These are phyloP conservation scores for Aplodontia rufa DNA, from an alignment of 2,113 vertebrate genomes.

Conservation along the genomic window DNA sequence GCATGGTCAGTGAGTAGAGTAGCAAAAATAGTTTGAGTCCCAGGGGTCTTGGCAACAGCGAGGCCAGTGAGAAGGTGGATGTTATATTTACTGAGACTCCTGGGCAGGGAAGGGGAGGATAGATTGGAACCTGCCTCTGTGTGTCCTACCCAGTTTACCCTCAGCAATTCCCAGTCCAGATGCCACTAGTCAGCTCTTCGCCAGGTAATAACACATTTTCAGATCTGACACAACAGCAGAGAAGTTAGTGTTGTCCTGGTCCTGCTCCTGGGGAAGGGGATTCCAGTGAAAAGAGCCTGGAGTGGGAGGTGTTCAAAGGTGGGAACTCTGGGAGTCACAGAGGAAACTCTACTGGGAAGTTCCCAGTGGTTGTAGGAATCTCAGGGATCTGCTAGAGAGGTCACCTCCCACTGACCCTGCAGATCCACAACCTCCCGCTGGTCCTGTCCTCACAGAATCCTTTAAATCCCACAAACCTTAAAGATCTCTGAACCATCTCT, in stretches of 20 bases:
- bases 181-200: not conserved
- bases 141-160: fast-evolving
- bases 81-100: conserved; percentile 82
- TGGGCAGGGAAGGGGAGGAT: not conserved
- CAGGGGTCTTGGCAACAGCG: conserved; percentile 80
- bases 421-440: not conserved
- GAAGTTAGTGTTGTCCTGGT: conserved; percentile 87
- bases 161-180: fast-evolving
- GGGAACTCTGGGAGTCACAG: fast-evolving
- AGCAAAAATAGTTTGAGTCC: conserved; percentile 89
- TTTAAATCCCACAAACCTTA: not conserved
- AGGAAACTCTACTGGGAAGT: not conserved
- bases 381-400: not conserved
- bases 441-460: too few species aligned
- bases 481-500: not conserved
- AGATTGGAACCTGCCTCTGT: fast-evolving
- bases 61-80: conserved; percentile 87
- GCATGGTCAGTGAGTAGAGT: conserved; percentile 91
- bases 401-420: not conserved
- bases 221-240: conserved; percentile 84
- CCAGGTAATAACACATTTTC: conserved; percentile 85
- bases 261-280: conserved; percentile 70
- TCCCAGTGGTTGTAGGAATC: not conserved
- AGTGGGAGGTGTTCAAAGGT: not conserved
- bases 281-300: not conserved